Conservation (phyloP, 2,888 invertebrate species). For the Laothoe populi region DNA sequence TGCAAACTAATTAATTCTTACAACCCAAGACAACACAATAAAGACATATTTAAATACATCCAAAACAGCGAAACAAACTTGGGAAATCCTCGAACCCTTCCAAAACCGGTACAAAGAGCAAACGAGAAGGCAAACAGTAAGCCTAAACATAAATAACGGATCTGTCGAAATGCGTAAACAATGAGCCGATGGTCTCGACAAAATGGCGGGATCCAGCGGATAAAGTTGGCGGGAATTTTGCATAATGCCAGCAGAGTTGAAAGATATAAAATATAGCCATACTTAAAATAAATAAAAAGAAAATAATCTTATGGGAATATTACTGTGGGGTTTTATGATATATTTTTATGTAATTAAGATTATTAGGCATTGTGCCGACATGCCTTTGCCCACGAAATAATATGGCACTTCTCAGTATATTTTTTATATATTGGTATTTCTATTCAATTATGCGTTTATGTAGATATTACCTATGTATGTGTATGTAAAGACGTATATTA, state of each 20-base stretch:
- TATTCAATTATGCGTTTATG: no score
- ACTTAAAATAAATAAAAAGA: not conserved
- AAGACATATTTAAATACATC: slow-evolving; percentile 19
- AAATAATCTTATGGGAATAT: not conserved
- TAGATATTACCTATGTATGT: no score
- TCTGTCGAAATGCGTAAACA: slow-evolving; percentile 78
- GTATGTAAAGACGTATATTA: no score
- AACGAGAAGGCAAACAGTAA: slow-evolving; percentile 58
- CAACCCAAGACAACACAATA: slow-evolving; percentile 19
- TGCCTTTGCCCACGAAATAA: no score
- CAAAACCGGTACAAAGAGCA: slow-evolving; percentile 53
- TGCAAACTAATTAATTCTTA: not conserved
- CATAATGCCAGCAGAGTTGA: slow-evolving; percentile 43
- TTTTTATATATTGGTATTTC: no score
- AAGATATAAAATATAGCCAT: not conserved
- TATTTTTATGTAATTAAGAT: no score
- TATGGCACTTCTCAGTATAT: no score
- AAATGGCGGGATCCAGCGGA: slow-evolving; percentile 60
- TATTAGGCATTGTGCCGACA: no score
- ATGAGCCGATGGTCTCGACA: slow-evolving; percentile 62
- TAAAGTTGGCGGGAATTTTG: slow-evolving; percentile 57
- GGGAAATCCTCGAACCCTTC: slow-evolving; percentile 56
- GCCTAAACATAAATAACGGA: slow-evolving; percentile 78
- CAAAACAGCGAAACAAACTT: slow-evolving; percentile 25
- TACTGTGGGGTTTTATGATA: no score